Evolutionary conservation across 1,140 invertebrate species (phyloP).

Genomic region (Tetragonula clypearis): DNA sequence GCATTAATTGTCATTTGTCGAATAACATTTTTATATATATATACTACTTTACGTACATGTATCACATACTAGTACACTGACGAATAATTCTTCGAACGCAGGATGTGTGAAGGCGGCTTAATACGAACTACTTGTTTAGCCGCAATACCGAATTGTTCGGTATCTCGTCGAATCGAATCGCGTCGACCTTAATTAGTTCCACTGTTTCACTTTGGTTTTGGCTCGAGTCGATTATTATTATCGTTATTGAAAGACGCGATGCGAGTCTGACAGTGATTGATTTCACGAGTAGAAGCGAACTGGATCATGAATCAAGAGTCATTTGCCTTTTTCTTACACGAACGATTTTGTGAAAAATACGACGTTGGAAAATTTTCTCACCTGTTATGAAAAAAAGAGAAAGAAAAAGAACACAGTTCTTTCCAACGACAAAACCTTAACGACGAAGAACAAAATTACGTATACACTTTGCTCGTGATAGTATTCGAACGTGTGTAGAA

Average conservation of each 20-base stretch:
- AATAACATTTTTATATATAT: too few relatives aligned
- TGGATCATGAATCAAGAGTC: not conserved
- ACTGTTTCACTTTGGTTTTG: not conserved
- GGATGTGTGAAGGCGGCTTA: not conserved
- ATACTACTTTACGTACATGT: not conserved
- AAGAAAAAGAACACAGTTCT: not conserved
- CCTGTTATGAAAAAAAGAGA: not conserved
- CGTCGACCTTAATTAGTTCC: not conserved
- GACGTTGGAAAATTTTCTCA: not conserved
- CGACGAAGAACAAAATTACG: not conserved
- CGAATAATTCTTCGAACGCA: not conserved
- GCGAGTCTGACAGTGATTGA: not conserved
- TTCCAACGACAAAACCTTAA: too few relatives aligned
- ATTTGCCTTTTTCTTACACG: not conserved
- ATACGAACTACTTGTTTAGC: slow-evolving; percentile 9
- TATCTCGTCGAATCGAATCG: not conserved
- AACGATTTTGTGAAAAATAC: not conserved
- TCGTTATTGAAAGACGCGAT: not conserved
- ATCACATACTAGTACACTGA: not conserved
- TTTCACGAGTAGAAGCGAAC: not conserved
- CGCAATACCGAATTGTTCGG: slow-evolving; percentile 1
- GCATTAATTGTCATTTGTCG: too few relatives aligned
- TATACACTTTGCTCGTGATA: too few relatives aligned
- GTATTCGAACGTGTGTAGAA: too few relatives aligned
- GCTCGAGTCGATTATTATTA: not conserved